Evolutionary conservation across 2,797 vertebrate genomes (phyloP).

Genomic region (Betta splendens): DNA sequence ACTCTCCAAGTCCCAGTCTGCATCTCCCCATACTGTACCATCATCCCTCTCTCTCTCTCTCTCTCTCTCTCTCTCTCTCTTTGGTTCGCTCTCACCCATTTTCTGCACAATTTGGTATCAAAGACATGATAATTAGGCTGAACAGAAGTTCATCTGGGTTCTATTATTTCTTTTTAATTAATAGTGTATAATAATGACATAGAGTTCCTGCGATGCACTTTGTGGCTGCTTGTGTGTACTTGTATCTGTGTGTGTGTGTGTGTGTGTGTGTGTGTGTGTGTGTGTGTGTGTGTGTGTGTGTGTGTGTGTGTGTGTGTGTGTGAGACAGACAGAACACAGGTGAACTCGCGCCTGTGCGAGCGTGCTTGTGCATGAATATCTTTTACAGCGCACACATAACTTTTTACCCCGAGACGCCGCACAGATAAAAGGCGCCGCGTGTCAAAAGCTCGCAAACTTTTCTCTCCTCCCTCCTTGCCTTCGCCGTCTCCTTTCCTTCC

Average conservation of each 20-base stretch:
- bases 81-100: slow-evolving; percentile 37
- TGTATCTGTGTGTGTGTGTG: slow-evolving; percentile 24
- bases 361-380: slow-evolving; percentile 52
- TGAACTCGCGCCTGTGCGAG: slow-evolving; percentile 26
- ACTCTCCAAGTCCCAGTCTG: slow-evolving; percentile 67
- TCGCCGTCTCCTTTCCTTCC: slow-evolving; percentile 45
- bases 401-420: slow-evolving; percentile 74
- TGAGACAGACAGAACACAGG: slow-evolving; percentile 9
- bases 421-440: slow-evolving; percentile 79
- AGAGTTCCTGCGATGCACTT: slow-evolving; percentile 61
- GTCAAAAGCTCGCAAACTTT: slow-evolving; percentile 83
- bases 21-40: slow-evolving; percentile 40
- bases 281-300: slow-evolving; percentile 4
- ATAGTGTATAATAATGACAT: slow-evolving; percentile 78
- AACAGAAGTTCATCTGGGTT: slow-evolving; percentile 80
- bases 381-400: slow-evolving; percentile 68
- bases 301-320: slow-evolving; percentile 8
- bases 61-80: background rate
- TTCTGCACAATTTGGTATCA: slow-evolving; percentile 78
- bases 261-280: slow-evolving; percentile 11
- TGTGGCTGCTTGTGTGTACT: slow-evolving; percentile 38
- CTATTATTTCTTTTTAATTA: slow-evolving; percentile 83
- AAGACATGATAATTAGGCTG: slow-evolving; percentile 85
- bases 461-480: slow-evolving; percentile 58
- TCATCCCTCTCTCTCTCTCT: slow-evolving; percentile 23